Percentiles rank a stretch among this genome's conserved stretches.
phyloP scores from a whole-genome alignment of 2,888 invertebrate genomes.

The Troilus luridus region DNA sequence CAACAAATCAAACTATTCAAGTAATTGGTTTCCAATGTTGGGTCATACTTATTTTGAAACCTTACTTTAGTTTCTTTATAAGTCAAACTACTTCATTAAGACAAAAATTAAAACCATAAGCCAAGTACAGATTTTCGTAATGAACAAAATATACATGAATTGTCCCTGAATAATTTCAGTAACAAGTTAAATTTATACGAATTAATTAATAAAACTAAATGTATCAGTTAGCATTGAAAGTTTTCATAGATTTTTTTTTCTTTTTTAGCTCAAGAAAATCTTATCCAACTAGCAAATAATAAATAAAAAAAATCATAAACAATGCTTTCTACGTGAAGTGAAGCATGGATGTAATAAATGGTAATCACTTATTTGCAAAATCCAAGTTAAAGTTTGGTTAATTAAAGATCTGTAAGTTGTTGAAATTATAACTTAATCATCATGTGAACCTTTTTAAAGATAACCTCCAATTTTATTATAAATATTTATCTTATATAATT shows the following conservation, averaged over 20 bases:
- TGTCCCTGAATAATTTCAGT: neutral
- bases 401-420: neutral
- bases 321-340: slow-evolving; percentile 1
- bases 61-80: neutral
- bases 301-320: neutral
- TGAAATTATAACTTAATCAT: neutral
- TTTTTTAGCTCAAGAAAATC: neutral
- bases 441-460: neutral
- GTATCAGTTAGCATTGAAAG: neutral
- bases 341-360: neutral
- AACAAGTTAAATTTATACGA: neutral
- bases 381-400: neutral
- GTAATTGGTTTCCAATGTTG: neutral
- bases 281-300: neutral
- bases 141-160: neutral
- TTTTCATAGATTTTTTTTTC: neutral
- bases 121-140: neutral
- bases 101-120: neutral
- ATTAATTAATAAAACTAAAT: neutral
- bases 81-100: neutral
- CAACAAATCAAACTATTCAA: neutral
- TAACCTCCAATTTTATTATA: neutral
- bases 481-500: neutral
- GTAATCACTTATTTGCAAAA: neutral
- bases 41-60: neutral